Evolutionary conservation across 2,888 invertebrate species (phyloP).

Genomic region (Agriopis aurantiaria): DNA sequence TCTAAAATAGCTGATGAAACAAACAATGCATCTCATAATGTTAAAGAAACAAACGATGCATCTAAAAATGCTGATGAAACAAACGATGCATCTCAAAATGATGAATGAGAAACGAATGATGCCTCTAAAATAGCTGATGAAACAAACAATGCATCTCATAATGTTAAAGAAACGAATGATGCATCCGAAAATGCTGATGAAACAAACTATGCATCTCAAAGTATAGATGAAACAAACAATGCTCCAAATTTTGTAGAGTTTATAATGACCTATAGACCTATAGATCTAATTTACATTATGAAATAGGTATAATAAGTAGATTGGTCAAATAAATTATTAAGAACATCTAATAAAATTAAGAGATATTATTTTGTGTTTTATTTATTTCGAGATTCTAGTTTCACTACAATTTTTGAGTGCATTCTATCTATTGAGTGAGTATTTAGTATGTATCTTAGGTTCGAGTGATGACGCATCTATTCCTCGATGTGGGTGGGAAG

Average conservation of each 20-base stretch:
- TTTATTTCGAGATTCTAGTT: conserved; percentile 8
- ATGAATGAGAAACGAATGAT: too few relatives aligned
- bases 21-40: too few relatives aligned
- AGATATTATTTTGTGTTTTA: background rate
- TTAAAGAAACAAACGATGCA: too few relatives aligned
- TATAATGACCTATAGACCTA: conserved; percentile 3
- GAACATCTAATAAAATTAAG: too few relatives aligned
- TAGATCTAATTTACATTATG: background rate
- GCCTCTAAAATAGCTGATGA: too few relatives aligned
- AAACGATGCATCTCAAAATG: too few relatives aligned
- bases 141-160: too few relatives aligned
- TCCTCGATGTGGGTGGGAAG: conserved; percentile 45
- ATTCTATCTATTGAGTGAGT: conserved; percentile 13
- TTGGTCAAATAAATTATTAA: background rate
- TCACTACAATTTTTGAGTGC: conserved; percentile 12
- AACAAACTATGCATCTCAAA: too few relatives aligned
- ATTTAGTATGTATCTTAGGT: conserved; percentile 12
- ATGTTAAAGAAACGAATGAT: too few relatives aligned
- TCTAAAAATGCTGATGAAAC: too few relatives aligned
- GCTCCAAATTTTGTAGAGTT: conserved; percentile 8
- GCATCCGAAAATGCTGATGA: too few relatives aligned
- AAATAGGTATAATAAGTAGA: background rate
- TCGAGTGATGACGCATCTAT: background rate
- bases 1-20: too few relatives aligned
- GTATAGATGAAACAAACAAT: conserved; percentile 9